Conservation (phyloP, 2,888 invertebrate species). For the Pammene fasciana region DNA sequence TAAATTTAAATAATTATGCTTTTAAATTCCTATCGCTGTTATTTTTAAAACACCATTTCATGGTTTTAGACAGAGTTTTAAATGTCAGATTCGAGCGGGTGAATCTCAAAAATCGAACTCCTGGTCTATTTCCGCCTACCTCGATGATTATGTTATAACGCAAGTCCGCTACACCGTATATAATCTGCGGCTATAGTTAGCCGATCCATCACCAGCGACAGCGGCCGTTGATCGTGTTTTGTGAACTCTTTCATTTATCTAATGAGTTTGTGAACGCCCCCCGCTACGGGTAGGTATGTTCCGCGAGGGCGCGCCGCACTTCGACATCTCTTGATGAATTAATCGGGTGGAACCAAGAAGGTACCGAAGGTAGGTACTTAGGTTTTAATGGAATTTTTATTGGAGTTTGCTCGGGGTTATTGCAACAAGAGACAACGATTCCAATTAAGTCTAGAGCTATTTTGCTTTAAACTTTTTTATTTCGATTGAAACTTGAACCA, state of each 20-base stretch:
- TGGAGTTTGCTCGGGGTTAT: constrained; percentile 18
- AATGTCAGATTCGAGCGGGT: no score
- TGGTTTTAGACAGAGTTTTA: no score
- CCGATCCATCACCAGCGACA: constrained; percentile 66
- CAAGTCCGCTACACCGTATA: constrained; percentile 9
- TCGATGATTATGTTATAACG: constrained; percentile 16
- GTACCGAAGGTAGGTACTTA: constrained; percentile 37
- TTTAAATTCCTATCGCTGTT: no score
- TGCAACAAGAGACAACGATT: neutral
- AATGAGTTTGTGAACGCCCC: constrained; percentile 65
- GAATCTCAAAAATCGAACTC: no score
- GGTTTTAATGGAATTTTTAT: constrained; percentile 32
- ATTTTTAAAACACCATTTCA: no score
- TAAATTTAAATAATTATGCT: no score
- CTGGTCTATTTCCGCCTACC: neutral
- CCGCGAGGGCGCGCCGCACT: constrained; percentile 59
- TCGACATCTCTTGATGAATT: constrained; percentile 69
- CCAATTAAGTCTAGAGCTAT: neutral
- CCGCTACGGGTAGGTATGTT: constrained; percentile 48
- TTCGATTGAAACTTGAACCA: no score
- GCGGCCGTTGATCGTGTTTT: constrained; percentile 59
- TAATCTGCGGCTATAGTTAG: constrained; percentile 40
- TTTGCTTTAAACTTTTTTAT: neutral
- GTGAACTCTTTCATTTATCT: constrained; percentile 81
- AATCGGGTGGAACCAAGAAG: constrained; percentile 60